phyloP scores from a whole-genome alignment of 1,140 invertebrate species.

The honey bee (Apis mellifera) region DNA sequence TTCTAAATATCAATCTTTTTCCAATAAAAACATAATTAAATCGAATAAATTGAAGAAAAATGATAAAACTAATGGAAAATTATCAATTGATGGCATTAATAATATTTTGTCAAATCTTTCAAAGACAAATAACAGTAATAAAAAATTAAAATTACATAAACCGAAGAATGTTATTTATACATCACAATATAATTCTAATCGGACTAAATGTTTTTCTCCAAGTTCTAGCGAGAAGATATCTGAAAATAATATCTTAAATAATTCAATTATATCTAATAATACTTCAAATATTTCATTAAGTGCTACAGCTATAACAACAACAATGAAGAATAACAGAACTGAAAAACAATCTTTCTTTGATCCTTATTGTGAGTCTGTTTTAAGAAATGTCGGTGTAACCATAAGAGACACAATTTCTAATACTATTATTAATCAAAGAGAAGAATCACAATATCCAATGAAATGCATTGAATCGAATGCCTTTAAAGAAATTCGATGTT shows the following conservation, averaged over 20 bases:
- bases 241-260: not conserved
- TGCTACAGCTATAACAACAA: not conserved
- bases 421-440: too few relatives aligned
- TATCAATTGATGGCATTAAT: too few relatives aligned
- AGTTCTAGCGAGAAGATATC: not conserved
- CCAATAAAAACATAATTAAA: not conserved
- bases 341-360: not conserved
- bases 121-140: not conserved
- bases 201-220: not conserved
- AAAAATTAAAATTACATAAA: not conserved
- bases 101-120: not conserved
- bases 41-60: not conserved
- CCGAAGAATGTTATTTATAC: not conserved
- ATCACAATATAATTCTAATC: not conserved
- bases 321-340: not conserved
- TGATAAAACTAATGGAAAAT: not conserved
- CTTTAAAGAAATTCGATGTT: not conserved
- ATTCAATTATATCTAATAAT: not conserved
- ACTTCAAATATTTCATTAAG: not conserved
- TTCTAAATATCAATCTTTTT: not conserved
- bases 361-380: not conserved
- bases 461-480: not conserved
- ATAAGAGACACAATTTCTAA: not conserved
- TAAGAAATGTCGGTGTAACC: not conserved
- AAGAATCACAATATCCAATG: constrained; percentile 1